Base-by-base conservation (phyloP, 2,113 vertebrate species). In the Taurulus bubalis region DNA sequence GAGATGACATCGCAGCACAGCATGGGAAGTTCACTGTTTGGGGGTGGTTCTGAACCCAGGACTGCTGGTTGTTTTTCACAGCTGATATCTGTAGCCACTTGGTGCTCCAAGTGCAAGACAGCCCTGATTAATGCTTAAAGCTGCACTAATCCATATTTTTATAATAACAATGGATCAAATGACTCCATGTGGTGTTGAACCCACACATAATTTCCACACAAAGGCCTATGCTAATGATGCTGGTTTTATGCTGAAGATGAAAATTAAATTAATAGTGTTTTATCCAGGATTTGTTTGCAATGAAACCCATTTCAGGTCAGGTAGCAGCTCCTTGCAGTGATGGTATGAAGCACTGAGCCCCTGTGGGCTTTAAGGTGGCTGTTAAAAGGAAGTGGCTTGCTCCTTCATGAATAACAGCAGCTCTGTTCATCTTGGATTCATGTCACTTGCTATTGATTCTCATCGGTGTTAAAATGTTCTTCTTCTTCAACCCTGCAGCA, bases 41-140 rank as follows among this genome's bases (percentile, higher is more conserved):
- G 71, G 14, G 30, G 62, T 30, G 79, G 49, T n/a, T 66, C n/a
- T 59, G 51, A 73, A 9, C 56, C 47, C 18, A 53, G 20, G 24
- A 32, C 28, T 12, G 53, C 56, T 51, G 40, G 20, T 28, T n/a
- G 8, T 58, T 60, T 55, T 72, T 51, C 18, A 0, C 10, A 36
- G 47, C n/a, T n/a, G 26, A 65, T 6, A 65, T 38, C 28, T 22
- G 7, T 0, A 42, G 53, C 24, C 34, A 28, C 51, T 12, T 34
- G 7, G 18, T 26, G 32, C 16, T 55, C 26, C 47, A 28, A 20
- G 15, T 62, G 22, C 22, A 28, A 60, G 38, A 40, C 11, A 53
- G 76, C 30, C 18, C 45, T 40, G 36, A 77, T 40, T 28, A 32
- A 56, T 12, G 34, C 36, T 30, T 40, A 6, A 49, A 56, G 24